Evolutionary conservation across 2,113 vertebrate species (phyloP), one percentile per base, ranked within the genome.

Genomic region (Dromaius novaehollandiae): DNA sequence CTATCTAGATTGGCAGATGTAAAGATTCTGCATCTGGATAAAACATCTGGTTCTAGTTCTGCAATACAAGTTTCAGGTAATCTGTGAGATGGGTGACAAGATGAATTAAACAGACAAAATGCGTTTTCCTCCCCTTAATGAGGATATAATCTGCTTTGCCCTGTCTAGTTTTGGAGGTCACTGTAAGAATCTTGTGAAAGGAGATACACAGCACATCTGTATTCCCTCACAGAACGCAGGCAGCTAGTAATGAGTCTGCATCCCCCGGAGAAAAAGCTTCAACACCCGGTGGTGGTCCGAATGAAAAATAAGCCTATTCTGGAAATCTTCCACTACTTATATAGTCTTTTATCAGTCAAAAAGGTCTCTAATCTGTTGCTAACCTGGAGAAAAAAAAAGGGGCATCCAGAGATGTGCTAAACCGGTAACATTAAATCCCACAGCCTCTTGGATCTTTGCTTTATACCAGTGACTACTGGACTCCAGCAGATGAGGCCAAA

Each of bases 291-390:
- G 16, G 36, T 50, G 8, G 11, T 68, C 46, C 77, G 38, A 50
- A 38, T 68, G 40, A 92, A 93, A 90, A 81, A 7, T 26, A 46
- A 28, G 3, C 2, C 53, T 89, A 18, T 89, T 94, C 95, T 86
- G 81, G 84, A 89, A 78, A 50, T 26, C 25, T 88, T 80, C 48
- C 42, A 42, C 63, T 53, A 17, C 69, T 80, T 28, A 36, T 2
- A 90, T 4, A 81, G 58, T 34, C 58, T 90, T 84, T 92, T 61
- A 94, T 38, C 46, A 50, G 60, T 30, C n/a, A 68, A 61, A 82
- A 75, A 73, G 79, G 56, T 48, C 58, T 73, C 42, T 61, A 11
- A 86, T 77, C 32, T 51, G 16, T n/a, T 42, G 65, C 51, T 73
- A 55, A 48, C 34, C 0, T 30, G 50, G 46, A 48, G 87, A 24